Percentiles rank a stretch among this genome's conserved stretches.
phyloP scores from a whole-genome alignment of 2,113 vertebrate genomes.

The rabbit (Oryctolagus cuniculus) region mOryCun1.1 NC_091443.1:41886001-41886500 shows the following conservation, averaged over 20 bases:
- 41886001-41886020: slow-evolving; percentile 92
- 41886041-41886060: slow-evolving; percentile 96
- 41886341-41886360: slow-evolving; percentile 81
- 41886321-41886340: slow-evolving; percentile 85
- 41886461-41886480: slow-evolving; percentile 41
- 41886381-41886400: slow-evolving; percentile 65
- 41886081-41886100: slow-evolving; percentile 97
- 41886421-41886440: not conserved
- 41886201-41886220: slow-evolving; percentile 98
- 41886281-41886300: slow-evolving; percentile 87
- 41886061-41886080: slow-evolving; percentile 97
- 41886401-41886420: not conserved
- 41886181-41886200: slow-evolving; percentile 93
- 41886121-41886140: slow-evolving; percentile 94
- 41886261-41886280: slow-evolving; percentile 92
- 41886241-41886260: slow-evolving; percentile 90
- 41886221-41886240: slow-evolving; percentile 96
- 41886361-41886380: slow-evolving; percentile 75
- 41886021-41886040: slow-evolving; percentile 94
- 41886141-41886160: slow-evolving; percentile 95
- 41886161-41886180: slow-evolving; percentile 98
- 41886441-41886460: slow-evolving; percentile 56
- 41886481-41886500: slow-evolving; percentile 41
- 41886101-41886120: slow-evolving; percentile 97
- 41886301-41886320: slow-evolving; percentile 83